Evolutionary conservation across 2,888 invertebrate species (phyloP).

Genomic region (Anoncus sp.): DNA sequence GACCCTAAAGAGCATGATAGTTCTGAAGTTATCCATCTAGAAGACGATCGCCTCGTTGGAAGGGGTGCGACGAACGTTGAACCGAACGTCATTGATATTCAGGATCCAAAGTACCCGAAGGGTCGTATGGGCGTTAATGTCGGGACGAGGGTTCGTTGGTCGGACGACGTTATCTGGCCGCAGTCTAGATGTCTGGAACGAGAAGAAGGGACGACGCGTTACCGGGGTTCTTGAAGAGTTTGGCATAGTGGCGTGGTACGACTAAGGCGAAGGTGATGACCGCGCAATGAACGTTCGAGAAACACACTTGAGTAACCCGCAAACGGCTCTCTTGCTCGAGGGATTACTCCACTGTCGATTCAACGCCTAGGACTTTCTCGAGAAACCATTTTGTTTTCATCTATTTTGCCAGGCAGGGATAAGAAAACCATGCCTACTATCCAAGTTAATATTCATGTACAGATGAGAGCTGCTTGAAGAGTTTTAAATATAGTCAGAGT

Average conservation of each 20-base stretch:
- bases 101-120: conserved; percentile 73
- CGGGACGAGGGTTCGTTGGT: conserved; percentile 70
- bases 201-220: conserved; percentile 35
- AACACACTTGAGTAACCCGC: conserved; percentile 51
- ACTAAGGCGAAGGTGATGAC: conserved; percentile 36
- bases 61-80: conserved; percentile 59
- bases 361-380: conserved; percentile 1
- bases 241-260: conserved; percentile 20
- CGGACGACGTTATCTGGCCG: conserved; percentile 74
- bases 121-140: conserved; percentile 75
- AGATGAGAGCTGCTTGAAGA: not conserved
- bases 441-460: conserved; percentile 10
- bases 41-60: conserved; percentile 26
- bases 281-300: conserved; percentile 39
- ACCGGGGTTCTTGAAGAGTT: conserved; percentile 12
- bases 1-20: conserved; percentile 21
- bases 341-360: conserved; percentile 36
- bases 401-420: conserved; percentile 12
- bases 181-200: conserved; percentile 67
- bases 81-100: conserved; percentile 78
- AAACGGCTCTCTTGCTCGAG: conserved; percentile 57
- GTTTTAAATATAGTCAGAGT: conserved; percentile 3
- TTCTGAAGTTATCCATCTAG: conserved; percentile 68
- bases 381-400: conserved; percentile 9
- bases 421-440: not conserved